phyloP scores from a whole-genome alignment of 2,113 vertebrate genomes.

The Hyperopisus bebe region DNA sequence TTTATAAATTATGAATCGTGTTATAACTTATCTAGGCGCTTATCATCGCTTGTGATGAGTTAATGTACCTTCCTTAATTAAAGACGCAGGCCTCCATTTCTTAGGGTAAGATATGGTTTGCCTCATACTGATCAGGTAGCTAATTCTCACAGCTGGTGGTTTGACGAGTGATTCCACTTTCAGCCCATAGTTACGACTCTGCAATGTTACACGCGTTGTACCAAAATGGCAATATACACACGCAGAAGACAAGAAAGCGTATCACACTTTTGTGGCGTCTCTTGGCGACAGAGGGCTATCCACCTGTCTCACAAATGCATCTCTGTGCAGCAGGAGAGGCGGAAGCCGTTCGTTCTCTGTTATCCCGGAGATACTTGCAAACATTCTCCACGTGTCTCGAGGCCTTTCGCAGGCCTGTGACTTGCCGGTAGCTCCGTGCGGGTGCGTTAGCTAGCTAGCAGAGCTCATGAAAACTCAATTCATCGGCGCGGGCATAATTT shows the following conservation, averaged over 20 bases:
- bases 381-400: conserved; percentile 82
- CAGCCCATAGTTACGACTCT: neutral
- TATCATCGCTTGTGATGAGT: conserved; percentile 48
- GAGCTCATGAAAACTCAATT: conserved; percentile 99
- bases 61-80: conserved; percentile 91
- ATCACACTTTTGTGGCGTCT: neutral
- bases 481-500: conserved; percentile 99
- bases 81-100: conserved; percentile 86
- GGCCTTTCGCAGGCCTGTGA: conserved; percentile 58
- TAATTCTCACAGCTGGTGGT: conserved; percentile 34
- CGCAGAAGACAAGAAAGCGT: neutral
- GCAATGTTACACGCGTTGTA: neutral
- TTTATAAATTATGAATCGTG: conserved; percentile 99
- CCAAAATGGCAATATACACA: neutral
- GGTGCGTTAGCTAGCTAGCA: conserved; percentile 84
- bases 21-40: conserved; percentile 88
- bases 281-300: neutral
- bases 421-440: conserved; percentile 77
- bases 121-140: conserved; percentile 51
- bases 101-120: conserved; percentile 61
- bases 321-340: neutral
- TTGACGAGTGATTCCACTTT: neutral
- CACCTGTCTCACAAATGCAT: neutral
- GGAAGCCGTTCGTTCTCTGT: neutral
- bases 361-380: conserved; percentile 58